phyloP scores from a whole-genome alignment of 2,888 invertebrate genomes.

The Neocrepidodera transversa region DNA sequence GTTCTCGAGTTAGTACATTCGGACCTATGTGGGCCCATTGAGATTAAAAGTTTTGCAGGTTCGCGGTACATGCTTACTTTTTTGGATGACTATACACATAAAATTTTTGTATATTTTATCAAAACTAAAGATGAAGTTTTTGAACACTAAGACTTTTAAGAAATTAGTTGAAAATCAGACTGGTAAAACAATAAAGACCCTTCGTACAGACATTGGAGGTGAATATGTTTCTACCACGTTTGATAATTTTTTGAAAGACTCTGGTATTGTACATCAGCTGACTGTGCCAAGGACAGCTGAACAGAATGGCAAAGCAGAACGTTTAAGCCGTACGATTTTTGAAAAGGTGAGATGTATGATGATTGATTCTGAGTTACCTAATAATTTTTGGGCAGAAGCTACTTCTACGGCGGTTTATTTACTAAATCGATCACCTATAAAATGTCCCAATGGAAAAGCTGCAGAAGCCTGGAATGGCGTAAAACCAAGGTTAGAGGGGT shows the following conservation, averaged over 20 bases:
- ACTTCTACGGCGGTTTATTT: background rate
- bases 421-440: background rate
- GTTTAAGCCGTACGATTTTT: background rate
- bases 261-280: too few species aligned
- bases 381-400: conserved; percentile 1
- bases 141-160: too few species aligned
- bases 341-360: background rate
- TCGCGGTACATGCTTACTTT: conserved; percentile 52
- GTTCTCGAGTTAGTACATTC: too few species aligned
- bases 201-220: conserved; percentile 44
- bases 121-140: too few species aligned
- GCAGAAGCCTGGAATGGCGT: background rate
- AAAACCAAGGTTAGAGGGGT: background rate
- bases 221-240: conserved; percentile 32
- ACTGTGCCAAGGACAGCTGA: too few species aligned
- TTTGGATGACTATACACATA: conserved; percentile 54
- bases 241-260: background rate
- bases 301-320: background rate
- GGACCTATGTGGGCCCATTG: conserved; percentile 52
- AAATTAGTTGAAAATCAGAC: conserved; percentile 45
- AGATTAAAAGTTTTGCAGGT: too few species aligned
- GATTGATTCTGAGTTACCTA: background rate
- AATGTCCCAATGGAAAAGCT: background rate
- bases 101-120: conserved; percentile 34
- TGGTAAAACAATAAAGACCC: conserved; percentile 43